A percentile compares a stretch with the other conserved stretches of the same genome.
Conservation (phyloP, 2,113 vertebrate genomes). For the Hippocampus guttulatus region DNA sequence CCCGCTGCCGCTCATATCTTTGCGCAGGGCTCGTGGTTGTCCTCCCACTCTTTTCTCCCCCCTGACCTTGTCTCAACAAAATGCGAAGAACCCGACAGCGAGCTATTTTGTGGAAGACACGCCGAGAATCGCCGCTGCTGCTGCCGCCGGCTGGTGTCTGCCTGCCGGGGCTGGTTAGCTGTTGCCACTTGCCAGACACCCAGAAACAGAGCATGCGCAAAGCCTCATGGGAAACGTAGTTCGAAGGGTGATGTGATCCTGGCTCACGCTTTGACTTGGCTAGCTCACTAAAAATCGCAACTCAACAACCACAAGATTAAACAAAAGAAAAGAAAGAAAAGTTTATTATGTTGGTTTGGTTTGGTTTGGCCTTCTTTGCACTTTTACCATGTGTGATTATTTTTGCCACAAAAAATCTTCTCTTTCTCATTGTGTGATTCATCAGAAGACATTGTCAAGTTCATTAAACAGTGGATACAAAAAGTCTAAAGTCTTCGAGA, state of each 20-base stretch:
- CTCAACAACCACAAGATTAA: no score
- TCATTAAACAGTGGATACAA: no score
- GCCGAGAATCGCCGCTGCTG: slow-evolving; percentile 45
- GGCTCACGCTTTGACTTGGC: not conserved
- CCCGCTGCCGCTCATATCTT: slow-evolving; percentile 80
- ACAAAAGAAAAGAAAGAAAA: not conserved
- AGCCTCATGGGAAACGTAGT: slow-evolving; percentile 72
- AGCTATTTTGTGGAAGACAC: slow-evolving; percentile 49
- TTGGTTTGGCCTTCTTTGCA: no score
- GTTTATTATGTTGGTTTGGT: not conserved
- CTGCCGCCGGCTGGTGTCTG: slow-evolving; percentile 52
- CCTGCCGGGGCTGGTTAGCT: slow-evolving; percentile 60
- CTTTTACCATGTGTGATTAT: no score
- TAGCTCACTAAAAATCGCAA: not conserved
- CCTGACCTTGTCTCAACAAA: slow-evolving; percentile 24
- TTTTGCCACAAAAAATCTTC: no score
- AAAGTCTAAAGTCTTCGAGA: no score
- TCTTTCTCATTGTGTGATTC: no score
- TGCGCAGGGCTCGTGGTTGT: slow-evolving; percentile 64
- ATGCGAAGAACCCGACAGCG: slow-evolving; percentile 29
- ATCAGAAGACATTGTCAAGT: no score
- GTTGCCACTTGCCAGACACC: slow-evolving; percentile 71
- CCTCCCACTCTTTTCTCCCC: slow-evolving; percentile 30
- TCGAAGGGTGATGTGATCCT: not conserved
- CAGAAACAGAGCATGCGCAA: slow-evolving; percentile 63